Percentiles rank a stretch among this genome's conserved stretches.
These are phyloP conservation scores for Gymnothorax reevesii DNA, from an alignment of 2,797 vertebrate genomes.

Conservation along the genomic window DNA sequence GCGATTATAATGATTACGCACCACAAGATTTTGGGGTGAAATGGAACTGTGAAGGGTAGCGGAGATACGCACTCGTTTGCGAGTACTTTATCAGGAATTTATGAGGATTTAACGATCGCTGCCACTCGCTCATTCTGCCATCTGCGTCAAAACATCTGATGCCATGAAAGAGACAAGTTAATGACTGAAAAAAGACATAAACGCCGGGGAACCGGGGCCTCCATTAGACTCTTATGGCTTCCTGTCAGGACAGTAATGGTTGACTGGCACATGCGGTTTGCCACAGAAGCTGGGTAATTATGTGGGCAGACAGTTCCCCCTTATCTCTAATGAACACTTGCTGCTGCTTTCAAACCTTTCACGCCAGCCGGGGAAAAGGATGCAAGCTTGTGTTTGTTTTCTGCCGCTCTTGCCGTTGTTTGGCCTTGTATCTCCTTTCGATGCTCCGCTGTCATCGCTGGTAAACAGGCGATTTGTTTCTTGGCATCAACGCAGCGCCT, in stretches of 20 bases:
- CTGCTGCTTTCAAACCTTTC: constrained; percentile 66
- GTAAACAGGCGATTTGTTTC: constrained; percentile 34
- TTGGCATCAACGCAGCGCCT: not conserved
- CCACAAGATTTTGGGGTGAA: not conserved
- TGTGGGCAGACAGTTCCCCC: constrained; percentile 64
- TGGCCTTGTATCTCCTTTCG: constrained; percentile 28
- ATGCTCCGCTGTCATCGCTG: constrained; percentile 21
- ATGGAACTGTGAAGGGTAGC: not conserved
- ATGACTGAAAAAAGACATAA: constrained; percentile 52
- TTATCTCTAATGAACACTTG: constrained; percentile 80
- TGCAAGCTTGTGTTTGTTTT: constrained; percentile 20
- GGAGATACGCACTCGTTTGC: not conserved
- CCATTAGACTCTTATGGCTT: constrained; percentile 49
- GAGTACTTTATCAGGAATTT: not conserved
- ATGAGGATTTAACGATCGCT: constrained; percentile 23
- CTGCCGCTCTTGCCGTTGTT: constrained; percentile 14
- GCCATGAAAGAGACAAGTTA: not conserved
- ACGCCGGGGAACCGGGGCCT: constrained; percentile 51
- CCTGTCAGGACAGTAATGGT: constrained; percentile 54
- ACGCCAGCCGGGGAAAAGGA: constrained; percentile 49
- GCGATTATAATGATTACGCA: not conserved
- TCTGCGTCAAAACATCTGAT: not conserved
- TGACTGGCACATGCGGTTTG: constrained; percentile 58
- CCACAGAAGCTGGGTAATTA: constrained; percentile 68
- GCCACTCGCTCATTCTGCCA: constrained; percentile 22